These are phyloP conservation scores for Hedychridium roseum DNA, from an alignment of 2,888 invertebrate genomes.

Conservation along the genomic window DNA sequence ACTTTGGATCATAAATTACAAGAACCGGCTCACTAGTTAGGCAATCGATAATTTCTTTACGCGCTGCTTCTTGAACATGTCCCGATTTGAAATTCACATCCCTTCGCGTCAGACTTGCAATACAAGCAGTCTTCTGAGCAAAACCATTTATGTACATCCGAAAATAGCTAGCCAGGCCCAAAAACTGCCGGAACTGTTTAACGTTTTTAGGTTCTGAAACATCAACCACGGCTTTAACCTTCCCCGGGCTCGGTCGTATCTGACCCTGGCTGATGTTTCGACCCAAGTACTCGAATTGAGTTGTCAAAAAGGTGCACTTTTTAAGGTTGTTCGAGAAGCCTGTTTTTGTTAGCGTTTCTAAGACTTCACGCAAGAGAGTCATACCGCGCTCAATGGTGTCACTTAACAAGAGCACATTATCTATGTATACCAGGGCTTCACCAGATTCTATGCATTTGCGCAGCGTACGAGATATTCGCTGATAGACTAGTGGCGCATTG, in stretches of 20 bases:
- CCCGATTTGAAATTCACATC: too few species aligned
- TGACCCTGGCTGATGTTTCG: constrained; percentile 38
- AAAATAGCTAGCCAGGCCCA: too few species aligned
- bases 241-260: constrained; percentile 25
- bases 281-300: constrained; percentile 41
- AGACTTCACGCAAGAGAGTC: constrained; percentile 23
- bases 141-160: too few species aligned
- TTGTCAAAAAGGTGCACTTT: constrained; percentile 39
- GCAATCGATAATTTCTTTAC: too few species aligned
- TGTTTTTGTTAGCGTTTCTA: constrained; percentile 28
- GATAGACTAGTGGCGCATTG: constrained; percentile 43
- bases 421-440: constrained; percentile 23
- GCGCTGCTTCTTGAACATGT: too few species aligned
- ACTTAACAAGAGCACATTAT: constrained; percentile 32
- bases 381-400: constrained; percentile 31
- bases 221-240: too few species aligned
- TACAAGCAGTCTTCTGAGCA: too few species aligned
- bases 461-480: constrained; percentile 34
- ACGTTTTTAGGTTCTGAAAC: too few species aligned
- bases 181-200: too few species aligned
- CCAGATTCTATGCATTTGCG: constrained; percentile 13
- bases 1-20: too few species aligned
- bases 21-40: too few species aligned
- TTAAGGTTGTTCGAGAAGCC: constrained; percentile 37
- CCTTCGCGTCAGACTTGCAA: too few species aligned